A percentile compares a stretch with the other conserved stretches of the same genome.
These are phyloP conservation scores for Polydrusus cervinus DNA, from an alignment of 2,888 invertebrate genomes.

Conservation along the genomic window DNA sequence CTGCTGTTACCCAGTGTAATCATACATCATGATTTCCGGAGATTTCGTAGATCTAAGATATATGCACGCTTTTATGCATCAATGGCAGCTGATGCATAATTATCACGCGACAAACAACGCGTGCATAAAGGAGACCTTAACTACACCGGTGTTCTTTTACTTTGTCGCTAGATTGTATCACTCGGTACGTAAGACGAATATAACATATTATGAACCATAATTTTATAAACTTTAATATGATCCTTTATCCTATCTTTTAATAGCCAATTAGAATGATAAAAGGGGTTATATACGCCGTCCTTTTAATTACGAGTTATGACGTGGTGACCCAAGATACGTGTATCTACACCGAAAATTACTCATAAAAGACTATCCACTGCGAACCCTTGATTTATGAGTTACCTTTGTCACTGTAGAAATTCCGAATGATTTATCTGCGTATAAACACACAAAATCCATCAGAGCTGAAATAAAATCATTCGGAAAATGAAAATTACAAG, in stretches of 20 bases:
- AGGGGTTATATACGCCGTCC: conserved; percentile 16
- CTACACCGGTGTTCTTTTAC: no score
- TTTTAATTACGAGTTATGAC: conserved; percentile 38
- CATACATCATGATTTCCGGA: no score
- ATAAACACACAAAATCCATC: conserved; percentile 41
- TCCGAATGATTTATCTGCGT: conserved; percentile 38
- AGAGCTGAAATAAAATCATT: conserved; percentile 38
- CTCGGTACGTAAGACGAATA: neutral
- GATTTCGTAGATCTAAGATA: no score
- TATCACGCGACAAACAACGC: no score
- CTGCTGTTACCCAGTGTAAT: no score
- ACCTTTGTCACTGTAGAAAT: conserved; percentile 25
- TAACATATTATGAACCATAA: neutral
- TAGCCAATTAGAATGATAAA: conserved; percentile 24
- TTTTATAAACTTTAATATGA: neutral
- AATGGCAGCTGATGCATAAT: no score
- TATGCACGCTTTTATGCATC: no score
- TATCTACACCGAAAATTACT: conserved; percentile 20
- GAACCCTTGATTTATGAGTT: conserved; percentile 22
- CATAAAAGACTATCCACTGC: conserved; percentile 17
- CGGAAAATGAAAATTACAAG: conserved; percentile 42
- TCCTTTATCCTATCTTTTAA: conserved; percentile 12
- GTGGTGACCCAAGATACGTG: conserved; percentile 22
- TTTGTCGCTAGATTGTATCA: no score
- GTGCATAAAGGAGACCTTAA: no score